phyloP scores from a whole-genome alignment of 2,113 vertebrate species.

The Myotis brandtii region DNA sequence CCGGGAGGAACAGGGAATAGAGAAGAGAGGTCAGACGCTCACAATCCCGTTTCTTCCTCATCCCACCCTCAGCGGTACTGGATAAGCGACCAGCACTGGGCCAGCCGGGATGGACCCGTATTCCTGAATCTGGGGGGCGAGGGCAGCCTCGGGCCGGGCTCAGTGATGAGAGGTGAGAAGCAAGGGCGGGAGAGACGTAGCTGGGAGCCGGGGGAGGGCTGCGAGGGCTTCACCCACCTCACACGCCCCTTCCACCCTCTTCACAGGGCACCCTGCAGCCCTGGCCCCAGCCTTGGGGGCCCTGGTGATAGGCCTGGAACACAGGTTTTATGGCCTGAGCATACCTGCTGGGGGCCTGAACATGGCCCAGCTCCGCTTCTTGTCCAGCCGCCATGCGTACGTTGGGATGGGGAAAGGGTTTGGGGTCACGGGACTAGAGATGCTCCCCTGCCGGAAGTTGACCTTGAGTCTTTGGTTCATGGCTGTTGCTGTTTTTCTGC shows the following conservation, averaged over 20 bases:
- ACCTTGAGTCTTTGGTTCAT: background rate
- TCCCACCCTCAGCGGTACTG: constrained; percentile 86
- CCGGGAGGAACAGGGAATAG: rapidly evolving
- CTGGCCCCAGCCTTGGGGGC: constrained; percentile 88
- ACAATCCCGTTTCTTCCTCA: background rate
- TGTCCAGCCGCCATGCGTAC: constrained; percentile 93
- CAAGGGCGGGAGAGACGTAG: background rate
- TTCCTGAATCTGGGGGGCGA: constrained; percentile 92
- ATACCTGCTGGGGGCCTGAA: constrained; percentile 86
- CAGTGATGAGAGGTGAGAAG: constrained; percentile 86
- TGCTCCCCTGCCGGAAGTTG: too few species aligned
- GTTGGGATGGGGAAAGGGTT: constrained; percentile 52
- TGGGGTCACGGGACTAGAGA: background rate
- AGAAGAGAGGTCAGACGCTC: background rate
- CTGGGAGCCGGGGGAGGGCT: background rate
- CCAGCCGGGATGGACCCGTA: constrained; percentile 84
- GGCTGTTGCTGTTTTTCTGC: too few species aligned
- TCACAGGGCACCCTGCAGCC: constrained; percentile 89
- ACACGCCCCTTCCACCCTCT: background rate
- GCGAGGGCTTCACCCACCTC: background rate
- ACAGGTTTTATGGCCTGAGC: constrained; percentile 93
- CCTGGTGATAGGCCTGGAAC: constrained; percentile 90
- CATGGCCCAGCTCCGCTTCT: constrained; percentile 83
- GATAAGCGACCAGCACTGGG: constrained; percentile 88
- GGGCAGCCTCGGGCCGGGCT: constrained; percentile 82